Evolutionary conservation across 1,140 invertebrate genomes (phyloP), one percentile per base, ranked within the genome.

Genomic region (Neodiprion virginianus): DNA sequence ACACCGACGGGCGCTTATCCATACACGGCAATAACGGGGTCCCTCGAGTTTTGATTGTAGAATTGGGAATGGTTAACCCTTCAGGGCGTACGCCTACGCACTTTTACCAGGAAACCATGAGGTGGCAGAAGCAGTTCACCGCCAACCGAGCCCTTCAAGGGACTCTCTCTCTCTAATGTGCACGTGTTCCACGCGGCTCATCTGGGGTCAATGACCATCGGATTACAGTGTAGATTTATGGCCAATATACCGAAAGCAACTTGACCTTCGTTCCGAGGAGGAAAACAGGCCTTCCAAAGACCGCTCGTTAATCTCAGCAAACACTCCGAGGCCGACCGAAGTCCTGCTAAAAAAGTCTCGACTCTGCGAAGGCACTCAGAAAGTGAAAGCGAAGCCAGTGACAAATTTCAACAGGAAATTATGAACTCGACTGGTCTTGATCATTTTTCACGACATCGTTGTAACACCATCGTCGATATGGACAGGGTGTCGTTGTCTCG

Each of bases 61-160:
- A 48, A 70, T 70, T 78, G 75, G 53, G 67, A 71, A 21, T 76
- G 50, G 67, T 71, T 81, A 80, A 82, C 85, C 83, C 85, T 86
- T 85, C 88, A 88, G 86, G 87, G 86, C 84, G 86, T 82, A 86
- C 86, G 83, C 86, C 86, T 88, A 88, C 87, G 87, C 87, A 88
- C 87, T 88, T 88, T 87, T 84, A 88, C 78, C 86, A 88, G 87
- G 87, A 76, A 81, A 86, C 75, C 85, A 88, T 85, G 82, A 87
- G 76, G 73, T 71, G 74, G 49, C 75, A 80, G 75, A 75, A 79
- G 84, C 69, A 79, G 80, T 76, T 75, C 74, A 78, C 72, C 61
- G 17, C 17, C 3, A 40, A 74, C 75, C 70, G 76, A 72, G 79
- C 83, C 85, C 84, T 86, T 85, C 71, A 72, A 82, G 77, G 78